A percentile compares a stretch with the other conserved stretches of the same genome.
phyloP scores from a whole-genome alignment of 37 sponge, comb jelly and placozoan species.

The Bolinopsis microptera region DNA sequence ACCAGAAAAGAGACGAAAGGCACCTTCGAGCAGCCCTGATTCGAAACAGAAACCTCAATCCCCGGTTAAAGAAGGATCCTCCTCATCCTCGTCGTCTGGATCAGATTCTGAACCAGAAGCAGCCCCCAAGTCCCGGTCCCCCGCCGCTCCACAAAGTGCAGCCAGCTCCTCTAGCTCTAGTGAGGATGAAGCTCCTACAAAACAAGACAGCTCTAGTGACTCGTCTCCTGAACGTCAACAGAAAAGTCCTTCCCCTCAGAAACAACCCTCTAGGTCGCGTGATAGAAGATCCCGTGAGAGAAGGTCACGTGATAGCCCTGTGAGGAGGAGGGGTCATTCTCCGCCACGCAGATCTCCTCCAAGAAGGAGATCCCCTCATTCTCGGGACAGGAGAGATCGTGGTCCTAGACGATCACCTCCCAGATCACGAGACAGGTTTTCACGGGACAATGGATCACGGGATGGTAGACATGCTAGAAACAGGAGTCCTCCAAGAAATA shows the following conservation, averaged over 20 bases:
- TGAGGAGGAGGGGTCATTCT: background rate
- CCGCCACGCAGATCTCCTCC: background rate
- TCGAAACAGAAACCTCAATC: background rate
- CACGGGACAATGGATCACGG: background rate
- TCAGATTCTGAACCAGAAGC: background rate
- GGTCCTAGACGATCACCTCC: background rate
- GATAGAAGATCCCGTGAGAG: background rate
- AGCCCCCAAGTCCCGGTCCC: background rate
- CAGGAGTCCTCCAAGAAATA: background rate
- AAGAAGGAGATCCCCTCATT: background rate
- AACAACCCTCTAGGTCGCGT: background rate
- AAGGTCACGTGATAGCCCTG: background rate
- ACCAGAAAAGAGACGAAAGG: background rate
- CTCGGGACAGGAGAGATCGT: background rate
- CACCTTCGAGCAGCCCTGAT: background rate
- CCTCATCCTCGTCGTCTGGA: background rate
- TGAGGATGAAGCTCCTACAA: background rate
- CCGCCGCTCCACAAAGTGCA: background rate
- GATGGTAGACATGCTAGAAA: background rate
- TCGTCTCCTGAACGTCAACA: background rate
- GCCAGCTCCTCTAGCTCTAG: background rate
- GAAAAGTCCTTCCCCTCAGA: background rate
- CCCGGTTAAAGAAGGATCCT: background rate
- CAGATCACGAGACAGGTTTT: background rate
- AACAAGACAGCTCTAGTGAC: background rate